These are phyloP conservation scores for Galerucella nymphaeae DNA, from an alignment of 2,888 invertebrate species.

Conservation along the genomic window DNA sequence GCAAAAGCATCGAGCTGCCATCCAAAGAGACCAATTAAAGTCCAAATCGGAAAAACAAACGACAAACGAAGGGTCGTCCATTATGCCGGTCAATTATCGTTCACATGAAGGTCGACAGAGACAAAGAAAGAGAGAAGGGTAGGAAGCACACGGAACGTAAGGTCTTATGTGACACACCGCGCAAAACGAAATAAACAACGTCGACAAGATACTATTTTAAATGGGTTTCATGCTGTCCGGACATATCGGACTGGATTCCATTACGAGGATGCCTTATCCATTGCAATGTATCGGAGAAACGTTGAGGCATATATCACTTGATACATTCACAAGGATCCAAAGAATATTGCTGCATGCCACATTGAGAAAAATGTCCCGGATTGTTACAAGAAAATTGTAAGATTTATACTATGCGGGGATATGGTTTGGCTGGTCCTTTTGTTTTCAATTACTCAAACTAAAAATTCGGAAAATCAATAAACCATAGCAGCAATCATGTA, in stretches of 20 bases:
- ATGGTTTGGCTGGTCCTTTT: neutral
- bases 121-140: conserved; percentile 5
- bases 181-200: conserved; percentile 46
- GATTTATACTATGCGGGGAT: conserved; percentile 12
- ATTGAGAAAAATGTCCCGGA: conserved; percentile 31
- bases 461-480: neutral
- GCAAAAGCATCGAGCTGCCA: conserved; percentile 31
- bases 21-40: conserved; percentile 42
- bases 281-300: conserved; percentile 45
- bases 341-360: conserved; percentile 34
- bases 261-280: conserved; percentile 46
- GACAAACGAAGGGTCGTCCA: conserved; percentile 44
- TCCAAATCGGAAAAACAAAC: conserved; percentile 41
- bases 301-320: conserved; percentile 40
- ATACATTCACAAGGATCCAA: conserved; percentile 36
- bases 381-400: conserved; percentile 31
- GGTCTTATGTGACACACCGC: conserved; percentile 38
- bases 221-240: conserved; percentile 46
- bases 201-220: conserved; percentile 47
- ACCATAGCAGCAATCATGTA: neutral
- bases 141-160: conserved; percentile 19
- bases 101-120: conserved; percentile 34
- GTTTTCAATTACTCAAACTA: neutral
- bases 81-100: conserved; percentile 46
- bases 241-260: conserved; percentile 46